Conservation (phyloP, 37 sponge, comb jelly and placozoan species). For the Ianthella basta region DNA sequence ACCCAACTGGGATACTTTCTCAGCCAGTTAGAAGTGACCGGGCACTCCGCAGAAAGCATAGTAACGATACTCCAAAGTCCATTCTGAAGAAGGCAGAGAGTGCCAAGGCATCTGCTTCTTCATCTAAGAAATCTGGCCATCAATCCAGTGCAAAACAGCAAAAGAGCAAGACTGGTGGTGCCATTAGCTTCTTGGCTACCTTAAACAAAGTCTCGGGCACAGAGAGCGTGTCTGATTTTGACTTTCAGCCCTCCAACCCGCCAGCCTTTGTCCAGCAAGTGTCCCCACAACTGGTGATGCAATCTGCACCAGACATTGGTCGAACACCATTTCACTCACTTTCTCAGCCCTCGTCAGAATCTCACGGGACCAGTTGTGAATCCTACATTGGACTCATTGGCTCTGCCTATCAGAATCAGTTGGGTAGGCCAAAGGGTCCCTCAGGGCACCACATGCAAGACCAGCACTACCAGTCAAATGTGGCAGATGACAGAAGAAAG, state of each 20-base stretch:
- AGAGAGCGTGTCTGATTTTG: constrained; percentile 34
- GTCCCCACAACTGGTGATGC: not conserved
- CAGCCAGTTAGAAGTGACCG: too few species aligned
- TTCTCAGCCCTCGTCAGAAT: not conserved
- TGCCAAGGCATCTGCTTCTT: too few species aligned
- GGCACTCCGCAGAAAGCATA: too few species aligned
- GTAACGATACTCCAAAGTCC: too few species aligned
- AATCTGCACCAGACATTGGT: too few species aligned
- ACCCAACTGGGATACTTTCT: too few species aligned
- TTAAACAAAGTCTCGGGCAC: constrained; percentile 24
- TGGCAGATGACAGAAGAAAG: not conserved
- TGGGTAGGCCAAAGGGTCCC: too few species aligned
- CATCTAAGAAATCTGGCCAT: too few species aligned
- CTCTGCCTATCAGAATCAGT: not conserved
- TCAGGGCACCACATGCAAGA: not conserved
- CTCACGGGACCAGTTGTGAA: not conserved
- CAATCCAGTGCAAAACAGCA: too few species aligned
- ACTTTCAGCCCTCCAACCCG: not conserved
- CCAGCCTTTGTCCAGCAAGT: not conserved
- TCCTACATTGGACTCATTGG: constrained; percentile 27
- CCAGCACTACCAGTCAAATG: not conserved
- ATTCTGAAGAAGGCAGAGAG: too few species aligned
- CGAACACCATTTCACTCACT: not conserved
- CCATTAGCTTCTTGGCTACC: constrained; percentile 3
- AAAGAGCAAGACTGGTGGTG: not conserved